phyloP scores from a whole-genome alignment of 2,113 vertebrate species.

The Cariama cristata region DNA sequence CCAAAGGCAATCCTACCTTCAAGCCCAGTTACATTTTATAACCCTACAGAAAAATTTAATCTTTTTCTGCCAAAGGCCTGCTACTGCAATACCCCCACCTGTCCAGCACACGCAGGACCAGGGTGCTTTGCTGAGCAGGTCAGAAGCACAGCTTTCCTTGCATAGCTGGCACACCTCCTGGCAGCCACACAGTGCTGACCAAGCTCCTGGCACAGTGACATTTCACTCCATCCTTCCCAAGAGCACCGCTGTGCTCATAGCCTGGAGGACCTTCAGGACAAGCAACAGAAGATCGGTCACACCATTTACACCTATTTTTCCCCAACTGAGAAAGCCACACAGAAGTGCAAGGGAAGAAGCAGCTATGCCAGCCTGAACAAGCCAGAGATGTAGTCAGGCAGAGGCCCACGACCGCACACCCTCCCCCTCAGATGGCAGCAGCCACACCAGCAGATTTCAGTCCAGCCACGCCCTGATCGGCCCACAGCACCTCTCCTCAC shows the following conservation, averaged over 20 bases:
- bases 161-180: neutral
- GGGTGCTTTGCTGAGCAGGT: neutral
- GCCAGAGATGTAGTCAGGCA: rapidly evolving
- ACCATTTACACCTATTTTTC: too few species aligned
- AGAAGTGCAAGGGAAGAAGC: neutral
- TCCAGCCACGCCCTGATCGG: rapidly evolving
- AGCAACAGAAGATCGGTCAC: rapidly evolving
- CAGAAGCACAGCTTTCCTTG: neutral
- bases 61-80: neutral
- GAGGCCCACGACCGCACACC: rapidly evolving
- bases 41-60: neutral
- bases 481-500: neutral
- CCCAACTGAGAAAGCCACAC: neutral
- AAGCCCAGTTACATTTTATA: neutral
- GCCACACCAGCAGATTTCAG: neutral
- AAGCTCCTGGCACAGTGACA: rapidly evolving
- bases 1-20: neutral
- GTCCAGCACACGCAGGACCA: rapidly evolving
- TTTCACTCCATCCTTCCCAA: rapidly evolving
- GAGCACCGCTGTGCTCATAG: rapidly evolving
- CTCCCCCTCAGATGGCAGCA: neutral
- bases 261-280: neutral
- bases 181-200: neutral
- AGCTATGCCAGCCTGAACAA: neutral
- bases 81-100: neutral